Evolutionary conservation across 2,888 invertebrate genomes (phyloP).

Genomic region (Spodoptera picta): DNA sequence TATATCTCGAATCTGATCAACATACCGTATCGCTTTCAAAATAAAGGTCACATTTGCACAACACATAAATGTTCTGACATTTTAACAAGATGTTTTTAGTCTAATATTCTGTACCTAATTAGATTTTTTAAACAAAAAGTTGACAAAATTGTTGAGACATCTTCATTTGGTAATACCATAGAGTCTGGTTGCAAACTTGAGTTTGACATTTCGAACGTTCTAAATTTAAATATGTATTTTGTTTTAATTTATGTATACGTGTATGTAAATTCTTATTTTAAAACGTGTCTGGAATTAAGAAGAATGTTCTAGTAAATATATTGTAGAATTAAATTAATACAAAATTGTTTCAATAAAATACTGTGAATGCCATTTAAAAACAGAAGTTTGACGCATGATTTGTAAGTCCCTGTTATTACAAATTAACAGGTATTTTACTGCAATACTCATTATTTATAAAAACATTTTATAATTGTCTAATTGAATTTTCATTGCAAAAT

Average conservation of each 20-base stretch:
- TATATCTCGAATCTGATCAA: constrained; percentile 43
- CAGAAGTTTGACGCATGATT: no score
- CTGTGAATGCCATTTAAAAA: no score
- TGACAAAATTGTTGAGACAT: constrained; percentile 36
- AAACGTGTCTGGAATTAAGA: not conserved
- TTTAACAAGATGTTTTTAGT: constrained; percentile 29
- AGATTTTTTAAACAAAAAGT: constrained; percentile 12
- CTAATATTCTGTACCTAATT: constrained; percentile 18
- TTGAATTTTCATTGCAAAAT: no score
- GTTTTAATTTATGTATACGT: constrained; percentile 3
- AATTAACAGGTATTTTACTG: no score
- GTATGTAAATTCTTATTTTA: constrained; percentile 20
- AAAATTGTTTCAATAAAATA: no score
- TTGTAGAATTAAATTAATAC: no score
- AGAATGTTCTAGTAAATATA: constrained; percentile 1
- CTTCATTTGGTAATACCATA: constrained; percentile 32
- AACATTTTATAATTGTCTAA: no score
- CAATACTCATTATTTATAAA: no score
- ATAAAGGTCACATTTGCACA: constrained; percentile 52
- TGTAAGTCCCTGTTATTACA: no score
- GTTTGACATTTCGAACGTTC: constrained; percentile 17
- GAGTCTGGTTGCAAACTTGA: constrained; percentile 8
- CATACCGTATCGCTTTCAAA: constrained; percentile 41
- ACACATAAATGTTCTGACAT: constrained; percentile 47
- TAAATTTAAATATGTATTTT: constrained; percentile 19